Base-by-base conservation (phyloP, 2,888 invertebrate species). In the Rosalia funebris region DNA sequence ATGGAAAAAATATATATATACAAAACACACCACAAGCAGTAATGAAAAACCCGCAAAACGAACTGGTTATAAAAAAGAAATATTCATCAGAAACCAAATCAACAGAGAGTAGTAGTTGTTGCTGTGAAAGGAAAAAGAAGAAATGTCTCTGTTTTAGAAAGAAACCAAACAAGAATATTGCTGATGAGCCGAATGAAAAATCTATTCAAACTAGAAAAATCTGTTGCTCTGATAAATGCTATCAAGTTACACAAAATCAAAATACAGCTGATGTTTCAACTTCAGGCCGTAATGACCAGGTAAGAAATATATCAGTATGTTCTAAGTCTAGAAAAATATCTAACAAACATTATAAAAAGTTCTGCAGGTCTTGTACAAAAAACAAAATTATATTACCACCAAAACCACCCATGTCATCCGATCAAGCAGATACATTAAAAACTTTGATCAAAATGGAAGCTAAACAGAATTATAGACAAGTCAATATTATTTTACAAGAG, bases 401-500 rank as follows among this genome's bases (percentile, higher is more conserved):
- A 4, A 39, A 37, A 39, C 39, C 20, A 32, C 4, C 9, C 2
- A 7, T 37, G 20, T 10, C 12, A 17, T 12, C 3, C 10, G 50
- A 50, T 12, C 25, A 63, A 52, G 54, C 58, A 25, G 66, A 66
- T 10, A 53, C 61, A 2, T 55, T 64, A 37, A 54, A 47, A 34
- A 48, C 59, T 15, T 19, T 68, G 11, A 48, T 66, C 16, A 62
- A 66, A 50, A 45, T 65, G 54, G 66, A 68, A 46, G 54, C 65
- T 1, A 65, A 61, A 45, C 63, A 69, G 17, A 69, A 66, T 48
- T 62, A 55, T 31, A 59, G 60, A 12, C 60, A 65, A 53, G 59
- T 69, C n/a, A 60, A 63, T 11, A 47, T 48, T 14, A 66, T 69
- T 32, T 46, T 66, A 19, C 57, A 57, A 32, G 61, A 66, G 15